Conservation (phyloP, 1,140 invertebrate species). For the Nephotettix cincticeps region DNA sequence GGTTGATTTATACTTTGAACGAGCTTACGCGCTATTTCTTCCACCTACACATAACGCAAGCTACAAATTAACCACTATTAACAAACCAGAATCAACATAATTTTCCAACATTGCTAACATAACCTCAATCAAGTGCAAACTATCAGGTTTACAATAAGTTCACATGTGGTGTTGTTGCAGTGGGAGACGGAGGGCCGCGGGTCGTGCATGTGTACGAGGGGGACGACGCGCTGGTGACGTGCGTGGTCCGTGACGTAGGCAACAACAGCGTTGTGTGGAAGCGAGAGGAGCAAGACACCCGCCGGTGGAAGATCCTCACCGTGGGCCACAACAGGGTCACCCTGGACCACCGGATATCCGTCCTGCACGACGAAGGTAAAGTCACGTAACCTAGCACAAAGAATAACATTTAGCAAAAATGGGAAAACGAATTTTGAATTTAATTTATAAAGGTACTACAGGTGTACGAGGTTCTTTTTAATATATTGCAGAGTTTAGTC, state of each 20-base stretch:
- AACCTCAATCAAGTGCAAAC: too few relatives aligned
- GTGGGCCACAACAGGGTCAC: conserved; percentile 71
- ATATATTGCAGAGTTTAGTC: too few relatives aligned
- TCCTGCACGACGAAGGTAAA: conserved; percentile 71
- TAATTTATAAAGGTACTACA: too few relatives aligned
- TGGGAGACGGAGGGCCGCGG: conserved; percentile 30
- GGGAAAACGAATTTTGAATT: too few relatives aligned
- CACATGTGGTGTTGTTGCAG: not conserved
- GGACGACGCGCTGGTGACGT: conserved; percentile 72
- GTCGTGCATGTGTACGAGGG: conserved; percentile 58
- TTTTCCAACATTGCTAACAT: too few relatives aligned
- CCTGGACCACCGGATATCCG: conserved; percentile 63
- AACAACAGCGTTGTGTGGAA: conserved; percentile 70
- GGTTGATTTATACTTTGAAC: too few relatives aligned
- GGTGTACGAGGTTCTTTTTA: too few relatives aligned
- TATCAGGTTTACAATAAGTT: too few relatives aligned
- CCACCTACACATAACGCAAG: too few relatives aligned
- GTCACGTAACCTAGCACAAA: not conserved
- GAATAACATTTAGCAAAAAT: not conserved
- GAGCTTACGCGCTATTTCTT: too few relatives aligned
- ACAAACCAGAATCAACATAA: too few relatives aligned
- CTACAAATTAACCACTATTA: too few relatives aligned
- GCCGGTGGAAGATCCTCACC: conserved; percentile 60
- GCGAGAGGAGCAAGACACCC: conserved; percentile 57
- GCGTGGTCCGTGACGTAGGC: conserved; percentile 67